Evolutionary conservation across 2,888 invertebrate genomes (phyloP), one percentile per base, ranked within the genome.

Genomic region (Leucozona laternaria): DNA sequence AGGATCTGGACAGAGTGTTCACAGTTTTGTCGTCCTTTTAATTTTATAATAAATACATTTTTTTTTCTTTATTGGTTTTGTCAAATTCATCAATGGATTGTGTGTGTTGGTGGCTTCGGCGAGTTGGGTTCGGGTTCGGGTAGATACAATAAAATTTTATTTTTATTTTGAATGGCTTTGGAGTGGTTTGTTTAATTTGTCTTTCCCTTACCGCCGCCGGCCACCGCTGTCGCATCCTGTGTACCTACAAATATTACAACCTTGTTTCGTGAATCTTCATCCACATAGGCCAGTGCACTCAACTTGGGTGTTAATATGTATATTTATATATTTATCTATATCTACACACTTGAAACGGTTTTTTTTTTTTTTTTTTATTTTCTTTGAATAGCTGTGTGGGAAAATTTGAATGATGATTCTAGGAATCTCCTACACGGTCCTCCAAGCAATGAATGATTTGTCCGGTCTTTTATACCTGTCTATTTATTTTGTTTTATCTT

Each of bases 361-460:
- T 25, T 50, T 25, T 50, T 45, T 2, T 13, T 50, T 11, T 48
- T 48, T 28, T 45, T 50, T 11, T 48, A 22, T 28, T 45, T 34
- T 78, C 68, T 13, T 25, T 57, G 48, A 60, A 77, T 66, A 10
- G 20, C 45, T 85, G 73, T 83, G 84, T 85, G 84, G 84, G 84
- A 85, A 85, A 60, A 80, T 85, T 85, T 80, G 76, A 17, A 50
- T 68, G 79, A n/a, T 72, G 84, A 79, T 85, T 85, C 84, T 72
- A 77, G 84, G 84, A 85, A 85, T 76, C 60, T 50, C 66, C 50
- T 80, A 43, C 5, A 17, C 68, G 70, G 55, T 50, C 66, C 50
- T 80, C 43, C 5, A 17, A 68, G 70, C 66, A 53, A 28, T 71
- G 76, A 76, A 80, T 77, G 84, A 68, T 77, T 79, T 80, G 84